A percentile compares a stretch with the other conserved stretches of the same genome.
Evolutionary conservation across 2,888 invertebrate species (phyloP).

Genomic region (Isotomurus palustris): DNA sequence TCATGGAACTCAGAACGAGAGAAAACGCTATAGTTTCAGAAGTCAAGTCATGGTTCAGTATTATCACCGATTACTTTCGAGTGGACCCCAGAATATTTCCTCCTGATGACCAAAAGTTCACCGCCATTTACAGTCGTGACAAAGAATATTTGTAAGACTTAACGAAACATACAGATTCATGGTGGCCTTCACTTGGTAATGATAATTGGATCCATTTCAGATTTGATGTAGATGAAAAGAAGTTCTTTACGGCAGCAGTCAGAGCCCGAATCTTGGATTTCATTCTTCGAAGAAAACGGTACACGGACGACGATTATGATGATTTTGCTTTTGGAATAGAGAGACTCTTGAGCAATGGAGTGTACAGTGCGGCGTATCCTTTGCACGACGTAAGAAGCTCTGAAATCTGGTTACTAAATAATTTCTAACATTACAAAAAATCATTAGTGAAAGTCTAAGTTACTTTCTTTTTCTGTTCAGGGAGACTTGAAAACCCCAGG

Average conservation of each 20-base stretch:
- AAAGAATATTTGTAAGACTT: slow-evolving; percentile 84
- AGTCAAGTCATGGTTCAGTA: slow-evolving; percentile 58
- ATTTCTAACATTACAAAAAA: no score
- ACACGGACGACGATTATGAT: slow-evolving; percentile 60
- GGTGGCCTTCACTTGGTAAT: no score
- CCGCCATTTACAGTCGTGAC: slow-evolving; percentile 83
- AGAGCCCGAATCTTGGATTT: slow-evolving; percentile 87
- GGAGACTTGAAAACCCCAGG: slow-evolving; percentile 66
- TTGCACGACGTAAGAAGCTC: slow-evolving; percentile 81
- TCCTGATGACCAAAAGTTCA: slow-evolving; percentile 70
- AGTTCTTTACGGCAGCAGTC: slow-evolving; percentile 80
- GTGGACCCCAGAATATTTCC: slow-evolving; percentile 71
- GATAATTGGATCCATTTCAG: slow-evolving; percentile 9
- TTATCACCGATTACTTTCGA: slow-evolving; percentile 59
- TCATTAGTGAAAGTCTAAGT: no score
- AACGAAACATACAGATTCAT: background rate
- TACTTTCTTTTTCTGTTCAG: slow-evolving; percentile 52
- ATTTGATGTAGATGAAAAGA: slow-evolving; percentile 60
- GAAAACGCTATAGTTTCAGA: slow-evolving; percentile 59
- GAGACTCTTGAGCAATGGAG: slow-evolving; percentile 65
- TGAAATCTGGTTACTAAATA: no score
- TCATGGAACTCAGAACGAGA: slow-evolving; percentile 60
- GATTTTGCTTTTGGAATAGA: slow-evolving; percentile 78
- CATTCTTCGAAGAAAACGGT: slow-evolving; percentile 81
- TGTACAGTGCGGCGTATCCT: slow-evolving; percentile 78